A percentile compares a stretch with the other conserved stretches of the same genome.
phyloP scores from a whole-genome alignment of 2,113 vertebrate genomes.

The Prietella phreatophila region DNA sequence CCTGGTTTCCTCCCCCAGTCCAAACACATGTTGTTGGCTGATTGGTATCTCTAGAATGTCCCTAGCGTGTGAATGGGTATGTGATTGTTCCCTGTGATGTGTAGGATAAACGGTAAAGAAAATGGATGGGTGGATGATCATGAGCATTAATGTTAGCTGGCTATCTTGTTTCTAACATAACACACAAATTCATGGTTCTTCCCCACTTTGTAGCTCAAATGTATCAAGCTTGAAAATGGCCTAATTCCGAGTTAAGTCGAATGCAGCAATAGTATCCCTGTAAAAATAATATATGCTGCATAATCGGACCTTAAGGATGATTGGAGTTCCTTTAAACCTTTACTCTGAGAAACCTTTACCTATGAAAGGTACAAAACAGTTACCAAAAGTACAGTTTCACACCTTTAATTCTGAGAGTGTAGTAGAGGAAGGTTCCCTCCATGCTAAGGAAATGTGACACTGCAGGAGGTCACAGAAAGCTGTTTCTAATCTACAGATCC shows the following conservation, averaged over 20 bases:
- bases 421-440: not conserved
- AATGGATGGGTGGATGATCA: not conserved
- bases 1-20: too few species aligned
- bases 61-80: too few species aligned
- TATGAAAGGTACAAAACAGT: not conserved
- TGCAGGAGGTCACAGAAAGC: not conserved
- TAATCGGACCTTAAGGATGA: not conserved
- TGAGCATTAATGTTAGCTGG: not conserved
- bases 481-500: slow-evolving; percentile 12
- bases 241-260: not conserved
- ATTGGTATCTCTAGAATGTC: too few species aligned
- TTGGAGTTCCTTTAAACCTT: not conserved
- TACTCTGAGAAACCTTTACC: not conserved
- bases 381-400: not conserved
- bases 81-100: too few species aligned
- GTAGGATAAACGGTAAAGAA: too few species aligned
- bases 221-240: not conserved
- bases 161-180: not conserved
- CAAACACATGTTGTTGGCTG: too few species aligned
- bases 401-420: not conserved
- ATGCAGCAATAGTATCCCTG: not conserved
- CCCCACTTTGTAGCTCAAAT: not conserved
- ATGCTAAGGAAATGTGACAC: slow-evolving; percentile 22
- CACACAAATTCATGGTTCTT: not conserved
- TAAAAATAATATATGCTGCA: not conserved